Base-by-base conservation (phyloP, 2,888 invertebrate species). In the Diadromus collaris region DNA sequence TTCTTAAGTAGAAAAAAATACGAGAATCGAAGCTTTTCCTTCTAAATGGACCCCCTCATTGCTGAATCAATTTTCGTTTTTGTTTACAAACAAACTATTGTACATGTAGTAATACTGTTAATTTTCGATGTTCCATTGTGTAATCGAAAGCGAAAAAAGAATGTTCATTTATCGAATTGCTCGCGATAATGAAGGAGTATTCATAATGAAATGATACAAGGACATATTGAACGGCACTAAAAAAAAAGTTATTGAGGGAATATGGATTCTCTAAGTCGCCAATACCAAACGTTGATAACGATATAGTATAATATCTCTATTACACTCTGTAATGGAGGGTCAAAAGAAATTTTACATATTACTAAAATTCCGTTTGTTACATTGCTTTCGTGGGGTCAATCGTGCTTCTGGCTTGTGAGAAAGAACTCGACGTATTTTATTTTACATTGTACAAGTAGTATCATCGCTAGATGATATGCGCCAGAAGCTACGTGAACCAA, bases 221-320 rank as follows among this genome's bases (percentile, higher is more conserved):
- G 64, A 68, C 44, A 76, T 64, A 70, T 79, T 73, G 69, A 79
- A 79, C 79, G 76, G 79, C 76, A 79, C 79, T 79, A 60, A 54
- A 32, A 41, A 56, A 41, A 54, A 71, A 56, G 41, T 46, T 51
- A 75, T 63, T 56, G 69, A 74, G 24, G 56, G 60, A 63, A 19
- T 29, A 24, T 5, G 74, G 51, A 64, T 68, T 61, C 63, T 63
- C 72, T 69, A 75, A 69, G 71, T 79, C 76, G 72, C 72, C 44
- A 72, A 76, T 79, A 79, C 79, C 79, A 79, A 79, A 79, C 76
- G 51, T 69, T 64, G 72, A 73, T 73, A n/a, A 73, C 72, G 69
- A 73, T 76, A 65, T 51, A 76, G 67, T 76, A 79, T 76, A 78
- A 74, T 78, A 72, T 67, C 65, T 80, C 75, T 70, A 34, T 75